Percentiles rank a stretch among this genome's conserved stretches.
phyloP scores from a whole-genome alignment of 2,888 invertebrate genomes.

The Heliconius cydno region DNA sequence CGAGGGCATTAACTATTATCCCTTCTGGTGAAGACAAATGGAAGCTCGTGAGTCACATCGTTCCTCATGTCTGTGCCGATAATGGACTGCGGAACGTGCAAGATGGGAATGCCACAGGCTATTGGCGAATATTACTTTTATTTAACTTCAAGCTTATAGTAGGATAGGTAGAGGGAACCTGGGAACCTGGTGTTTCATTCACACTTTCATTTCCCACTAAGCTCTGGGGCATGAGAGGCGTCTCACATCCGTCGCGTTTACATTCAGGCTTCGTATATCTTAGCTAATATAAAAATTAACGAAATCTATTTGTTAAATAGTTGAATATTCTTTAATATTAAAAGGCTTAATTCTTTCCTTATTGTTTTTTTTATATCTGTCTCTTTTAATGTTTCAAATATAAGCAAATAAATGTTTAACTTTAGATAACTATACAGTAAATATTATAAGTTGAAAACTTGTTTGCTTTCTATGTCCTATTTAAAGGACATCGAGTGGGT shows the following conservation, averaged over 20 bases:
- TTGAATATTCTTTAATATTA: neutral
- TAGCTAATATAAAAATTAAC: too few relatives aligned
- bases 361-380: neutral
- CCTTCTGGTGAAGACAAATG: slow-evolving; percentile 52
- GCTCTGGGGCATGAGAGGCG: too few relatives aligned
- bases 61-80: slow-evolving; percentile 49
- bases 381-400: neutral
- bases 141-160: too few relatives aligned
- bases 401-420: neutral
- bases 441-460: slow-evolving; percentile 46
- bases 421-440: neutral
- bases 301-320: too few relatives aligned
- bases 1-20: slow-evolving; percentile 32
- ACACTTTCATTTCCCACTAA: too few relatives aligned
- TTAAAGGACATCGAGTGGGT: slow-evolving; percentile 28
- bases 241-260: too few relatives aligned
- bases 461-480: slow-evolving; percentile 33
- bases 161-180: too few relatives aligned
- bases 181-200: too few relatives aligned
- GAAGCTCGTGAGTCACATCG: slow-evolving; percentile 51
- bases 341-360: too few relatives aligned
- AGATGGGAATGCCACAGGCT: slow-evolving; percentile 19
- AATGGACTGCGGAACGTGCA: slow-evolving; percentile 41
- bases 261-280: too few relatives aligned
- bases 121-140: neutral